A percentile compares a stretch with the other conserved stretches of the same genome.
Evolutionary conservation across 2,797 vertebrate genomes (phyloP).

Genomic region (Neomorphus geoffroyi): DNA sequence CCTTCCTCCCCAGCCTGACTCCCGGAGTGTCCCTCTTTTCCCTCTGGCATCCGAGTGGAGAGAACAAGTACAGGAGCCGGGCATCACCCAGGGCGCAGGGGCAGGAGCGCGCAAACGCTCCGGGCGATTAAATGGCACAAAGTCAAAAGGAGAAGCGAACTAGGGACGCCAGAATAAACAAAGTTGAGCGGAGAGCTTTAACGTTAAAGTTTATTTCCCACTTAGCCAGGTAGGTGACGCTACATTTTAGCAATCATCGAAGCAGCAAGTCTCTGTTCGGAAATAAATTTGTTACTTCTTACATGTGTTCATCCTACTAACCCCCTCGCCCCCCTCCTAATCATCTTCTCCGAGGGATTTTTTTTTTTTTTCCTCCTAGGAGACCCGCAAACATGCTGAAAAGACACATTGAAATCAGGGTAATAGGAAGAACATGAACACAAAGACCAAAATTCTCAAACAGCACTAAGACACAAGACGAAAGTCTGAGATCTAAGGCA

Average conservation of each 20-base stretch:
- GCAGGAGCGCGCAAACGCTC: neutral
- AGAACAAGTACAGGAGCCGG: neutral
- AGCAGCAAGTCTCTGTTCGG: slow-evolving; percentile 56
- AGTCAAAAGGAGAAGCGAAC: slow-evolving; percentile 62
- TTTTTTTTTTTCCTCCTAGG: neutral
- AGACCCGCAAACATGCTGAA: slow-evolving; percentile 26
- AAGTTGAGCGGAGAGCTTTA: slow-evolving; percentile 53
- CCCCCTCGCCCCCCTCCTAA: neutral
- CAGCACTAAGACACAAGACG: neutral
- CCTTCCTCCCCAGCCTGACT: neutral
- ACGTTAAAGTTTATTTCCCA: slow-evolving; percentile 76
- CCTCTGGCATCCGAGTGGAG: neutral
- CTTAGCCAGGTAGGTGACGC: slow-evolving; percentile 72
- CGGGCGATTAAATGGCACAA: slow-evolving; percentile 26
- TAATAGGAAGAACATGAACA: neutral
- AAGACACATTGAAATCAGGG: neutral
- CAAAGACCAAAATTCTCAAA: neutral
- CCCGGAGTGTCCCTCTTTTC: neutral
- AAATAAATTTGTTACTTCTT: slow-evolving; percentile 55
- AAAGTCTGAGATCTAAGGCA: slow-evolving; percentile 39
- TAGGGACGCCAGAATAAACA: slow-evolving; percentile 38
- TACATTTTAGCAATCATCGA: slow-evolving; percentile 62
- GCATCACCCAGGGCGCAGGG: neutral
- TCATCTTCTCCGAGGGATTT: neutral
- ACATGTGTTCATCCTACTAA: slow-evolving; percentile 51